phyloP scores from a whole-genome alignment of 2,113 vertebrate species.

The Dendrocopos noguchii region DNA sequence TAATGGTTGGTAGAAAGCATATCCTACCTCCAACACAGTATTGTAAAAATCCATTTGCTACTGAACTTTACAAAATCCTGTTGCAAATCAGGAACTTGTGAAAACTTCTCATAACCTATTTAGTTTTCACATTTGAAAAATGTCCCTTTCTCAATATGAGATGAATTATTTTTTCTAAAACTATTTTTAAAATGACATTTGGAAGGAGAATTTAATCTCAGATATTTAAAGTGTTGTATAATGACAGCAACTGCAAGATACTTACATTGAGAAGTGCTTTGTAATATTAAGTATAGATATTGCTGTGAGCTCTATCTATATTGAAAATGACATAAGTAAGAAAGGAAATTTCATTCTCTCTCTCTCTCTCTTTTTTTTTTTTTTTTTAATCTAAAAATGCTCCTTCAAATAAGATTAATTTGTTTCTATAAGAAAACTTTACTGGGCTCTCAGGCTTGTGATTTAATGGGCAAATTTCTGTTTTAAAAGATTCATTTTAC shows the following conservation, averaged over 20 bases:
- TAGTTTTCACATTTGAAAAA: neutral
- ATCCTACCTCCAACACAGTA: neutral
- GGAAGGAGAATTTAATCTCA: neutral
- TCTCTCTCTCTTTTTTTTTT: neutral
- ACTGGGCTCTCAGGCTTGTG: neutral
- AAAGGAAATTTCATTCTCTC: neutral
- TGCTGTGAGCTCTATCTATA: neutral
- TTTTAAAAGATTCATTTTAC: slow-evolving; percentile 30
- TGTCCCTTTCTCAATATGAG: neutral
- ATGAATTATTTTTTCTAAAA: neutral
- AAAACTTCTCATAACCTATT: neutral
- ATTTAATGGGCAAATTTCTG: neutral
- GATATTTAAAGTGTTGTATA: neutral
- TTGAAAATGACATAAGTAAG: neutral
- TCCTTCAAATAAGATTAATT: neutral
- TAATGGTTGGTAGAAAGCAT: neutral
- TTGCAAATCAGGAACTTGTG: neutral
- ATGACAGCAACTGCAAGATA: neutral
- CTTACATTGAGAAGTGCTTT: neutral
- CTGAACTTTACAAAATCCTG: neutral
- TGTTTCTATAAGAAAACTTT: slow-evolving; percentile 24
- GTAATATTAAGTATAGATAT: neutral
- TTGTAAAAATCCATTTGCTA: neutral
- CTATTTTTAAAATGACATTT: neutral
- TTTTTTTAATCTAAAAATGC: neutral